A percentile compares a stretch with the other conserved stretches of the same genome.
Evolutionary conservation across 1,140 invertebrate species (phyloP).

Genomic region (Plutomurus gul): DNA sequence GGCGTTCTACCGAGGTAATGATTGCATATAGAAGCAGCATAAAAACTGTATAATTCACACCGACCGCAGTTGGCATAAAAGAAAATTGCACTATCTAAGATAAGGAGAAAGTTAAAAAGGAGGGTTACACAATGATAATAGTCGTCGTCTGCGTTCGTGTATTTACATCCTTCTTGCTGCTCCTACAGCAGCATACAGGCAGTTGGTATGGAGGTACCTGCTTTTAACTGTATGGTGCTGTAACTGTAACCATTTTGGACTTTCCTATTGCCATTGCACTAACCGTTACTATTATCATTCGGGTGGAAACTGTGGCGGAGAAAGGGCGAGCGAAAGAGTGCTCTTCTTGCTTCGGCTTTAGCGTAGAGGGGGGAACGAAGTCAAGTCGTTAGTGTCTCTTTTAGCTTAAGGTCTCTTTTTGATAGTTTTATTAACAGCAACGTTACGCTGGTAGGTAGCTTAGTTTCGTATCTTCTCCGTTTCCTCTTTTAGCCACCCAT

Average conservation of each 20-base stretch:
- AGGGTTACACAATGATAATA: too few relatives aligned
- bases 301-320: background rate
- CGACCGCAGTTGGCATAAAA: background rate
- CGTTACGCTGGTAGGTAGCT: too few relatives aligned
- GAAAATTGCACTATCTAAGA: background rate
- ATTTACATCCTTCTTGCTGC: too few relatives aligned
- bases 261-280: background rate
- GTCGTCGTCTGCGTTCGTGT: too few relatives aligned
- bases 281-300: conserved; percentile 24
- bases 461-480: too few relatives aligned
- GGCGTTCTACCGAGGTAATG: too few relatives aligned
- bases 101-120: background rate
- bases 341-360: background rate
- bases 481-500: too few relatives aligned
- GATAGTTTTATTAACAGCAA: background rate
- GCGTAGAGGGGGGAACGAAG: too few relatives aligned
- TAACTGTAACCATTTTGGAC: background rate
- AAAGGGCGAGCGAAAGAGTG: background rate
- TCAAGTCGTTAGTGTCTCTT: conserved; percentile 18
- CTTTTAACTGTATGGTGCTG: too few relatives aligned
- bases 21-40: background rate
- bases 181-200: background rate
- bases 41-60: background rate
- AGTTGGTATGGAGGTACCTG: background rate
- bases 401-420: background rate